These are phyloP conservation scores for Hippocampus abdominalis DNA, from an alignment of 2,113 vertebrate genomes.

Conservation along the genomic window DNA sequence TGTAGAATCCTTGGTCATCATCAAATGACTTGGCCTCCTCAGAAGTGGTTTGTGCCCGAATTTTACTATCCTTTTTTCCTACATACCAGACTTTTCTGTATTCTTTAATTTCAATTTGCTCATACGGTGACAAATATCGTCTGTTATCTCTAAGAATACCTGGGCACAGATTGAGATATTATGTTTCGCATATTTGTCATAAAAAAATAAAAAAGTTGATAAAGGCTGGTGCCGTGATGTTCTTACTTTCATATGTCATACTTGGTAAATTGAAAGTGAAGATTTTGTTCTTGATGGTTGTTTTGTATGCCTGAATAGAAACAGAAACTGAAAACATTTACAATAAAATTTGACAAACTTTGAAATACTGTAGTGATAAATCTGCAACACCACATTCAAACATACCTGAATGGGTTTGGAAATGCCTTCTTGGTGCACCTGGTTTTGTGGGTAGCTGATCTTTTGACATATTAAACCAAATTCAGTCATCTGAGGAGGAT, in stretches of 20 bases:
- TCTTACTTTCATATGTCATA: slow-evolving; percentile 6
- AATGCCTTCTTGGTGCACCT: not conserved
- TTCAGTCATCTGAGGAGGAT: not conserved
- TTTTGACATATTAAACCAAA: not conserved
- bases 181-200: not conserved
- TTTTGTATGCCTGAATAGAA: slow-evolving; percentile 4
- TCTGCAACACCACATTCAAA: not conserved
- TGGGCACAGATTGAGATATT: not conserved
- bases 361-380: not conserved
- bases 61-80: slow-evolving; percentile 8
- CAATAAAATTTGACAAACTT: not conserved
- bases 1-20: slow-evolving; percentile 17
- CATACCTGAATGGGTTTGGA: not conserved
- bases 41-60: not conserved
- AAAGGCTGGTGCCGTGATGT: not conserved
- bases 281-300: slow-evolving; percentile 6
- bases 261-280: slow-evolving; percentile 8
- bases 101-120: slow-evolving; percentile 16
- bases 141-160: slow-evolving; percentile 9
- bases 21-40: slow-evolving; percentile 4
- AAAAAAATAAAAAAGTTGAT: not conserved
- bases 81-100: slow-evolving; percentile 18
- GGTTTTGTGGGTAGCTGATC: not conserved
- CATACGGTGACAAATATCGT: slow-evolving; percentile 5
- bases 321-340: not conserved